Conservation (phyloP, 1,140 invertebrate species). For the Psilanteris sp. region DNA sequence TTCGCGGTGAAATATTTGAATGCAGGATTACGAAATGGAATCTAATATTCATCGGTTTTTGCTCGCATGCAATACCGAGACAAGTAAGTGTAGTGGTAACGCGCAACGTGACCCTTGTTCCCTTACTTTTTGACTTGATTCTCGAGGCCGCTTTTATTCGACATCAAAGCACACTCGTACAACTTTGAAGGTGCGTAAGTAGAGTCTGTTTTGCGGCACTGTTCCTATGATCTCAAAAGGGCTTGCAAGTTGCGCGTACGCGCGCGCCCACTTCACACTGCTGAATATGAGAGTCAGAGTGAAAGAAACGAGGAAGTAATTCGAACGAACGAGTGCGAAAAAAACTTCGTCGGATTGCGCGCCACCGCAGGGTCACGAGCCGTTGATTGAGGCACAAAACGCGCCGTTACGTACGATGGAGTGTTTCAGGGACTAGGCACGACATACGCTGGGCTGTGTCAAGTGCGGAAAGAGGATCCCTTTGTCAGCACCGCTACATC, state of each 20-base stretch:
- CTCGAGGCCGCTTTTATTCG: conserved; percentile 59
- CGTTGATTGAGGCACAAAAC: conserved; percentile 10
- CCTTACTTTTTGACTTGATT: conserved; percentile 59
- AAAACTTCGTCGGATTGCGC: conserved; percentile 13
- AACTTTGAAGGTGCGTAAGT: conserved; percentile 66
- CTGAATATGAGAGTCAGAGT: conserved; percentile 41
- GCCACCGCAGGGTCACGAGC: neutral
- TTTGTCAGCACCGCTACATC: conserved; percentile 35
- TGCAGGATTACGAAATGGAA: too few species aligned
- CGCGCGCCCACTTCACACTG: conserved; percentile 52
- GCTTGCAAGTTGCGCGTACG: conserved; percentile 46
- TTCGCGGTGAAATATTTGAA: too few species aligned
- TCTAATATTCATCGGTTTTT: conserved; percentile 15
- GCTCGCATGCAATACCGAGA: conserved; percentile 26
- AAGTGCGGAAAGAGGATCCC: conserved; percentile 36
- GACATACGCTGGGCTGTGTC: conserved; percentile 29
- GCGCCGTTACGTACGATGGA: conserved; percentile 47
- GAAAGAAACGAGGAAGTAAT: conserved; percentile 48
- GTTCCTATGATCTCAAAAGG: conserved; percentile 64
- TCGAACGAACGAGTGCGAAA: conserved; percentile 51
- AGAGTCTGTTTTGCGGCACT: conserved; percentile 62
- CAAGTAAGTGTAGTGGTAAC: conserved; percentile 28
- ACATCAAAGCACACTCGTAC: conserved; percentile 63
- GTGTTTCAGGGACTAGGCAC: conserved; percentile 41
- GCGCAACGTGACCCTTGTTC: conserved; percentile 42